Base-by-base conservation (phyloP, 1,140 invertebrate genomes). In the Agrilus planipennis region DNA sequence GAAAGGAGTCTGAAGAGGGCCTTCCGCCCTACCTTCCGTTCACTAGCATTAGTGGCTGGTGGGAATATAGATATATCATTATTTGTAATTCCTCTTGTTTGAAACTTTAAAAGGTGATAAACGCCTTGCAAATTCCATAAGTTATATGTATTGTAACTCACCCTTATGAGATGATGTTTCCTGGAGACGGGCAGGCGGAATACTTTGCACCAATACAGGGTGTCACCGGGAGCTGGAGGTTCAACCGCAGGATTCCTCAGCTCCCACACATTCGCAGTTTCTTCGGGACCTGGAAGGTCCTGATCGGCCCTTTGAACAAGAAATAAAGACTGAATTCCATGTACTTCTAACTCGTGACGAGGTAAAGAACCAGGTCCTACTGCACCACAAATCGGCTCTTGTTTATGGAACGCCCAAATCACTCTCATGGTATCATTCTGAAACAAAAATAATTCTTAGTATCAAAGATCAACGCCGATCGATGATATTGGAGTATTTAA, bases 401-500 rank as follows among this genome's bases (percentile, higher is more conserved):
- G 64, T 39, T 63, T 63, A 55, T 78, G 73, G 56, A 75, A 79
- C 51, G 77, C 73, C 69, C 74, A 81, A 40, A 81, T 67, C 16
- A 79, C 61, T 49, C 77, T 67, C 68, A 78, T 73, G 42, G 77
- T 81, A 52, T 79, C 76, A 61, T 79, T 79, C 77, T 79, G 67
- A 15, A 72, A 71, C 29, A 51, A 60, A 44, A 43, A 39, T 46
- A n/a, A 39, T 39, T 20, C 34, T 39, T 39, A 30, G 17, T 31
- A 19, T 20, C 6, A 30, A 9, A 14, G 17, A 6, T 14, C n/a
- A 21, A 21, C 20, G n/a, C 20, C n/a, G 12, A 36, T 10, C 5
- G 5, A 25, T 25, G 22, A 6, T 25, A n/a, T n/a, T n/a, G n/a
- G n/a, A n/a, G n/a, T n/a, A n/a, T n/a, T n/a, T n/a, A n/a, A n/a